phyloP scores from a whole-genome alignment of 2,113 vertebrate species.

The Xyrauchen texanus region DNA sequence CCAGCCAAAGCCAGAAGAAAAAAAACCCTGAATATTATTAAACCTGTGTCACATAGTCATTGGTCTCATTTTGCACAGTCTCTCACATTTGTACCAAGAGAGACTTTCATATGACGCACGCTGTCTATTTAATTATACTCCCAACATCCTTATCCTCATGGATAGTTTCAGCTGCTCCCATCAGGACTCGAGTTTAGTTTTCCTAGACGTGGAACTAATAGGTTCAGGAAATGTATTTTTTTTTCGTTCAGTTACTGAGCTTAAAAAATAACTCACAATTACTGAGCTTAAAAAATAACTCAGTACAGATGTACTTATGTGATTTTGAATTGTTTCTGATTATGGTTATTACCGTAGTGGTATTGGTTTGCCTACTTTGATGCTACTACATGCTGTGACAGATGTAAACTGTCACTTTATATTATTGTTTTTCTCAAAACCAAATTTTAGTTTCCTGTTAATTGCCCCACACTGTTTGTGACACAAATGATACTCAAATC shows the following conservation, averaged over 20 bases:
- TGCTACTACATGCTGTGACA: not conserved
- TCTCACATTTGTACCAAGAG: not conserved
- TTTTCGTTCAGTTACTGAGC: conserved; percentile 1
- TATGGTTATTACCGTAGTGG: no score
- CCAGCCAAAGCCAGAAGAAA: not conserved
- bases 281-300: not conserved
- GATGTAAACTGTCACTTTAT: not conserved
- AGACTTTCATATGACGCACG: not conserved
- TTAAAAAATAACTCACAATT: no score
- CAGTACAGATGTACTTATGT: not conserved
- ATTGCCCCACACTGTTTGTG: no score
- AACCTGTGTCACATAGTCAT: not conserved
- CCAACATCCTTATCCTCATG: not conserved
- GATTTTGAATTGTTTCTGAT: not conserved
- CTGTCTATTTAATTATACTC: not conserved
- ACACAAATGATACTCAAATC: no score
- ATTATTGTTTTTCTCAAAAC: not conserved
- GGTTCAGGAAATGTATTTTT: conserved; percentile 23
- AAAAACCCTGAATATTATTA: not conserved
- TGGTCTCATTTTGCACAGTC: conserved; percentile 9
- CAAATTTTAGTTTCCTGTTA: no score
- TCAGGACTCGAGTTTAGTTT: not conserved
- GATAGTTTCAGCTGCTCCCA: conserved; percentile 1
- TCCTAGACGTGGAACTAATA: conserved; percentile 24
- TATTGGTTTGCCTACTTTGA: not conserved